These are phyloP conservation scores for Telenomus remus DNA, from an alignment of 1,140 invertebrate genomes.

Conservation along the genomic window DNA sequence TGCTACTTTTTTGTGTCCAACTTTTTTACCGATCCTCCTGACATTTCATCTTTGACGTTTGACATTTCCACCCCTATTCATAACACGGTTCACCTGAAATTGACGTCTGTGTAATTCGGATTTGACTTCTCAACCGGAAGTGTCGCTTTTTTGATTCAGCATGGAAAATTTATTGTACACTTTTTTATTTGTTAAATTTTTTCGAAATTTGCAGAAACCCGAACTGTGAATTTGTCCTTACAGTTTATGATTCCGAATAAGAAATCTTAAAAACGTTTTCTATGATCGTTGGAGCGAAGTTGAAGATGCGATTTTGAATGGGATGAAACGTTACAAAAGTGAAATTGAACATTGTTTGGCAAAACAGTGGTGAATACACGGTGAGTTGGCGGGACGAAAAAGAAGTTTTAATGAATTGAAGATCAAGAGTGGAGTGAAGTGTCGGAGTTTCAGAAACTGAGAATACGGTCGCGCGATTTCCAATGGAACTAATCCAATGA, in stretches of 20 bases:
- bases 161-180: too few relatives aligned
- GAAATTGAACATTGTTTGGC: slow-evolving; percentile 22
- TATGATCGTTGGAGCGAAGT: not conserved
- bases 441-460: too few relatives aligned
- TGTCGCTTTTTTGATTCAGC: slow-evolving; percentile 20
- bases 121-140: slow-evolving; percentile 13
- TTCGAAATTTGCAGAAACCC: slow-evolving; percentile 19
- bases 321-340: slow-evolving; percentile 6
- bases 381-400: too few relatives aligned
- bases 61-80: slow-evolving; percentile 35
- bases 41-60: slow-evolving; percentile 30
- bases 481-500: slow-evolving; percentile 29
- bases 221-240: too few relatives aligned
- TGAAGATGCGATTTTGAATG: too few relatives aligned
- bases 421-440: too few relatives aligned
- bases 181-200: too few relatives aligned
- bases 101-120: slow-evolving; percentile 44
- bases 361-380: too few relatives aligned
- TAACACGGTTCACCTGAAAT: slow-evolving; percentile 22
- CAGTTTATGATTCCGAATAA: too few relatives aligned
- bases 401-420: too few relatives aligned
- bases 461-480: slow-evolving; percentile 13
- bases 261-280: too few relatives aligned
- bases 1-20: slow-evolving; percentile 1
- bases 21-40: slow-evolving; percentile 7